These are phyloP conservation scores for Chironomus striatipennis DNA, from an alignment of 1,140 invertebrate genomes.

Conservation along the genomic window DNA sequence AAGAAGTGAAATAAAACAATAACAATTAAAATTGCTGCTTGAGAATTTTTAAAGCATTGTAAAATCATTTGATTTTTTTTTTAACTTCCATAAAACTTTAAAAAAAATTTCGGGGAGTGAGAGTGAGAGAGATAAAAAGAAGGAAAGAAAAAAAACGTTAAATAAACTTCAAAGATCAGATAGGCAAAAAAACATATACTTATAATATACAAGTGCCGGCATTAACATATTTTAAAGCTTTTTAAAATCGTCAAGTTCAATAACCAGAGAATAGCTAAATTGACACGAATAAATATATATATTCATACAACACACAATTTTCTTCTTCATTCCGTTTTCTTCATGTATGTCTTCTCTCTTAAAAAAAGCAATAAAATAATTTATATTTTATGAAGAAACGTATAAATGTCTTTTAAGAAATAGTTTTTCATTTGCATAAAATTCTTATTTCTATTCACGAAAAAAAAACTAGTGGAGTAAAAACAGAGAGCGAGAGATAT, in stretches of 20 bases:
- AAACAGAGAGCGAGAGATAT: too few relatives aligned
- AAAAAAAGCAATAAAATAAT: constrained; percentile 20
- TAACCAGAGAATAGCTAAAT: constrained; percentile 19
- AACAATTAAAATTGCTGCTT: too few relatives aligned
- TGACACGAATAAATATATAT: constrained; percentile 20
- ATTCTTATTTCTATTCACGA: constrained; percentile 22
- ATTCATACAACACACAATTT: background rate
- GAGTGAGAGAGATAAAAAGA: too few relatives aligned
- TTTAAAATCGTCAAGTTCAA: background rate
- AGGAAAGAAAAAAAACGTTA: background rate
- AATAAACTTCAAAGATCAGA: background rate
- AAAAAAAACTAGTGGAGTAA: background rate
- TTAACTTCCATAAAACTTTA: too few relatives aligned
- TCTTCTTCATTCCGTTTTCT: background rate
- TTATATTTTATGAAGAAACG: constrained; percentile 21
- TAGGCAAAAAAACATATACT: too few relatives aligned
- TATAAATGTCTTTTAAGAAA: constrained; percentile 21
- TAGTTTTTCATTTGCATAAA: constrained; percentile 20
- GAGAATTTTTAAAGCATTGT: too few relatives aligned
- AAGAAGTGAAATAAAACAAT: too few relatives aligned
- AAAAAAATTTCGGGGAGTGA: too few relatives aligned
- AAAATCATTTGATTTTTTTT: too few relatives aligned
- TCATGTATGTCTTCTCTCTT: background rate
- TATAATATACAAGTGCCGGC: background rate
- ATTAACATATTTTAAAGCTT: constrained; percentile 18